Percentiles rank a stretch among this genome's conserved stretches.
phyloP scores from a whole-genome alignment of 2,888 invertebrate genomes.

The Epinotia bilunana region DNA sequence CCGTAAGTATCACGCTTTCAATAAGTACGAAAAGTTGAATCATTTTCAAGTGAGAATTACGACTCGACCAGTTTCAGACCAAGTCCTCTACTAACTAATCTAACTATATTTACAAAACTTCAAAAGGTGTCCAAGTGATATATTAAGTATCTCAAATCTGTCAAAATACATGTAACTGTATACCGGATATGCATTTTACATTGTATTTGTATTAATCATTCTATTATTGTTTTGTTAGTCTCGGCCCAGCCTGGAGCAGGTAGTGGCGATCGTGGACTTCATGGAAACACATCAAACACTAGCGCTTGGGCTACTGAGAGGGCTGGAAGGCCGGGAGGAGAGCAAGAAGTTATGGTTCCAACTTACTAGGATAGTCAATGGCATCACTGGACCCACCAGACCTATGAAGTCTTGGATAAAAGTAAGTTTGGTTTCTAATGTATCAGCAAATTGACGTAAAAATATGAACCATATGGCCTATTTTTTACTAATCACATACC shows the following conservation, averaged over 20 bases:
- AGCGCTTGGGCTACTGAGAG: slow-evolving; percentile 70
- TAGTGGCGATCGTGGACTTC: slow-evolving; percentile 75
- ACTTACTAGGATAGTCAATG: slow-evolving; percentile 71
- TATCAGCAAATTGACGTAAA: neutral
- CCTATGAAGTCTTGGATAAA: slow-evolving; percentile 81
- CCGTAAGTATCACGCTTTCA: slow-evolving; percentile 61
- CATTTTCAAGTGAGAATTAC: slow-evolving; percentile 33
- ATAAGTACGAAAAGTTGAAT: neutral
- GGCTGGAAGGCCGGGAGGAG: slow-evolving; percentile 73
- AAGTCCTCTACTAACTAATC: slow-evolving; percentile 10
- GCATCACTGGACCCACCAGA: slow-evolving; percentile 70
- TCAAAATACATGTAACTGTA: neutral
- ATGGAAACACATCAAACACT: slow-evolving; percentile 76
- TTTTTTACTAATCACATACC: no score
- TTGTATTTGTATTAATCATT: neutral
- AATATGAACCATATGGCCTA: neutral
- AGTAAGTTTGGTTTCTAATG: slow-evolving; percentile 55
- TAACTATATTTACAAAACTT: slow-evolving; percentile 1
- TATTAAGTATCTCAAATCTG: no score
- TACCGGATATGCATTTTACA: neutral
- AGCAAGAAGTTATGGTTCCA: slow-evolving; percentile 76
- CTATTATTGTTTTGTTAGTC: slow-evolving; percentile 56
- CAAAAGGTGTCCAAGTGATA: neutral
- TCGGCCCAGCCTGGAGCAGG: slow-evolving; percentile 76
- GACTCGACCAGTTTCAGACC: slow-evolving; percentile 35